Conservation (phyloP, 2,888 invertebrate species). For the Uloborus plumipes region DNA sequence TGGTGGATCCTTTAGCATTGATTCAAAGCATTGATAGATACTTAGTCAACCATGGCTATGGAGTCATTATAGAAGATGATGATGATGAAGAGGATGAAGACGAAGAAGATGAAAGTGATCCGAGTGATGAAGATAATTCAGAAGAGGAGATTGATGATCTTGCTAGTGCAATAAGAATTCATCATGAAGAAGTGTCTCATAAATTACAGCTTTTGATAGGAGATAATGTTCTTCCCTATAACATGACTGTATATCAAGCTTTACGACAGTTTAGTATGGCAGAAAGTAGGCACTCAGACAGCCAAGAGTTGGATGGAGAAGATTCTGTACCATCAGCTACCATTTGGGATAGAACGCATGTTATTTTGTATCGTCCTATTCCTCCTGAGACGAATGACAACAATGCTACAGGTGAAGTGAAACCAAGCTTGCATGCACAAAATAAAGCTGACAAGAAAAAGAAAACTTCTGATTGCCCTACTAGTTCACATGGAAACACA, state of each 20-base stretch:
- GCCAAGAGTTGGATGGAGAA: conserved; percentile 87
- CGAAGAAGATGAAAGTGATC: conserved; percentile 69
- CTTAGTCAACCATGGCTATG: conserved; percentile 92
- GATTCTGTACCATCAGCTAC: conserved; percentile 84
- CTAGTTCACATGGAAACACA: conserved; percentile 15
- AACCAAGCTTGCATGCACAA: neutral
- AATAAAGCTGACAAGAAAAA: conserved; percentile 40
- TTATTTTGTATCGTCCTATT: conserved; percentile 77
- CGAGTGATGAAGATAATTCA: conserved; percentile 89
- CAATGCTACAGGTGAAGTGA: conserved; percentile 80
- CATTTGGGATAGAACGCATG: conserved; percentile 98
- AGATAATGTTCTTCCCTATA: conserved; percentile 93
- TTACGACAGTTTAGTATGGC: conserved; percentile 83
- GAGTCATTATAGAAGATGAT: conserved; percentile 78
- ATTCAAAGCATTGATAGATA: conserved; percentile 98
- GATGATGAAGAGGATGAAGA: conserved; percentile 16
- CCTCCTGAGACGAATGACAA: conserved; percentile 42
- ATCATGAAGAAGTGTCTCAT: conserved; percentile 84
- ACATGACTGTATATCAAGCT: conserved; percentile 99
- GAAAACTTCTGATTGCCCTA: conserved; percentile 26
- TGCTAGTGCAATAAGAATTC: conserved; percentile 78
- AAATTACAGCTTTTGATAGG: conserved; percentile 97
- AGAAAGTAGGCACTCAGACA: conserved; percentile 73
- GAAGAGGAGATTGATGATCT: conserved; percentile 96
- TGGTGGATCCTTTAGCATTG: conserved; percentile 97